Evolutionary conservation across 2,888 invertebrate species (phyloP).

Genomic region (Acrobasis consociella): DNA sequence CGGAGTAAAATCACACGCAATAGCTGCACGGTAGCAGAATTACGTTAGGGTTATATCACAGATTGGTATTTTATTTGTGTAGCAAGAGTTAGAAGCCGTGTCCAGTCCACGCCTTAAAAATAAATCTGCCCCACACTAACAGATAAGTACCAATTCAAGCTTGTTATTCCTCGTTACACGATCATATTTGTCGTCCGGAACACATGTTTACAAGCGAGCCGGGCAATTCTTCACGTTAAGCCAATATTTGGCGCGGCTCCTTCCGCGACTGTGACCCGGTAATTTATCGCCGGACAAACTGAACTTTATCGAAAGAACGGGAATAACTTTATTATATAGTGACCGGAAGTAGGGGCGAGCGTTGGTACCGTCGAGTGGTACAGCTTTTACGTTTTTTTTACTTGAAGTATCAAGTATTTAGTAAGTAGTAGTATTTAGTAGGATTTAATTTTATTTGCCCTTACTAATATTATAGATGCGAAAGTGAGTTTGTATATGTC

Average conservation of each 20-base stretch:
- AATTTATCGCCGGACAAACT: slow-evolving; percentile 80
- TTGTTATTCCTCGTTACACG: slow-evolving; percentile 19
- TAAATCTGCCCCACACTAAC: too few relatives aligned
- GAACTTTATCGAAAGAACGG: slow-evolving; percentile 81
- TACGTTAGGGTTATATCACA: too few relatives aligned
- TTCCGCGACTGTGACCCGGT: slow-evolving; percentile 71
- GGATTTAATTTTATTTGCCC: too few relatives aligned
- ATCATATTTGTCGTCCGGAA: slow-evolving; percentile 47
- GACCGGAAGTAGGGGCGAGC: slow-evolving; percentile 70
- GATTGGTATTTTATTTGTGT: too few relatives aligned
- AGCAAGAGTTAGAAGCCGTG: too few relatives aligned
- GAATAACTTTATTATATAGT: slow-evolving; percentile 83
- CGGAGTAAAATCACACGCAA: too few relatives aligned
- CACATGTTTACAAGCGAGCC: slow-evolving; percentile 56
- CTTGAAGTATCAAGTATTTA: too few relatives aligned
- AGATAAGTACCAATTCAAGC: not conserved
- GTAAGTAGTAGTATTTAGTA: too few relatives aligned
- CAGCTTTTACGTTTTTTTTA: slow-evolving; percentile 9
- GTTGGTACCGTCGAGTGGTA: slow-evolving; percentile 43
- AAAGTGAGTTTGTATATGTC: too few relatives aligned
- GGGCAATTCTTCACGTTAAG: slow-evolving; percentile 76
- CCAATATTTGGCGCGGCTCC: slow-evolving; percentile 75
- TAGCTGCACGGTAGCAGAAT: too few relatives aligned
- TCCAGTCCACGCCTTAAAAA: too few relatives aligned
- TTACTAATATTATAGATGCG: too few relatives aligned